Conservation (phyloP, 2,888 invertebrate species). For the Hirtodrosophila confusa region DNA sequence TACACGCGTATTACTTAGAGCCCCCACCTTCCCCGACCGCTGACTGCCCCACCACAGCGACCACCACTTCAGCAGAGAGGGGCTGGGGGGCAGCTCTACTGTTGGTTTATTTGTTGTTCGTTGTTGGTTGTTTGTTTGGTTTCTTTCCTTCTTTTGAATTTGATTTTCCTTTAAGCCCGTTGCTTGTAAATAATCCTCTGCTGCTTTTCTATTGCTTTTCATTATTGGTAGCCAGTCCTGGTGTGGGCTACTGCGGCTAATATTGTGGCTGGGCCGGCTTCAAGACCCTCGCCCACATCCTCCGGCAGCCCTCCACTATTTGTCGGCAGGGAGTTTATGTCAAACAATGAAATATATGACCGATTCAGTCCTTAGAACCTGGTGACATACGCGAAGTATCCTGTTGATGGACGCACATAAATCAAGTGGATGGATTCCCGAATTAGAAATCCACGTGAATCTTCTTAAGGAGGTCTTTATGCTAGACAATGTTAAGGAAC, state of each 20-base stretch:
- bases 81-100: conserved; percentile 2
- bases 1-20: conserved; percentile 62
- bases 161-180: conserved; percentile 67
- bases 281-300: neutral
- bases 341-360: conserved; percentile 29
- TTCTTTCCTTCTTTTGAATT: conserved; percentile 63
- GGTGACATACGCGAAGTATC: conserved; percentile 15
- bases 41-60: conserved; percentile 29
- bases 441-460: neutral
- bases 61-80: conserved; percentile 10
- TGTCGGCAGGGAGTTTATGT: no score
- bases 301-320: no score
- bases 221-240: conserved; percentile 34
- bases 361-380: conserved; percentile 18
- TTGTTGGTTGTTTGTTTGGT: conserved; percentile 46
- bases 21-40: neutral
- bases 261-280: conserved; percentile 43
- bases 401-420: conserved; percentile 62
- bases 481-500: neutral
- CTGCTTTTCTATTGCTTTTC: conserved; percentile 61
- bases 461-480: neutral
- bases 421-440: conserved; percentile 35
- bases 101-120: conserved; percentile 44
- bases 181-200: conserved; percentile 72
- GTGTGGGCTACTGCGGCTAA: conserved; percentile 10